phyloP scores from a whole-genome alignment of 2,888 invertebrate species.

The Leucophenga maculata region DNA sequence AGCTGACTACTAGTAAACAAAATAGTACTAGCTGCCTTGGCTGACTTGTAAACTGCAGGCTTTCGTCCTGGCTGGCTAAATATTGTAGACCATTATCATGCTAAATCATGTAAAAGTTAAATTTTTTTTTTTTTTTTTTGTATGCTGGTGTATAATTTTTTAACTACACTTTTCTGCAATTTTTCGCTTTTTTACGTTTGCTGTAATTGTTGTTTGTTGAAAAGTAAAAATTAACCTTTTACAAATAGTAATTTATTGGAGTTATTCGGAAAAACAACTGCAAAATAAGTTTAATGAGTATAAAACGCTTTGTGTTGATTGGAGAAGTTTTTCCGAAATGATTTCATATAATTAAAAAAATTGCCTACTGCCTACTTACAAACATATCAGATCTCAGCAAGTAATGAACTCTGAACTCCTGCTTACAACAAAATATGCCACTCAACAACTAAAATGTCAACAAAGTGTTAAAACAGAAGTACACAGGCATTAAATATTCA shows the following conservation, averaged over 20 bases:
- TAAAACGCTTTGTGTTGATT: constrained; percentile 39
- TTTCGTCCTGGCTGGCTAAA: no score
- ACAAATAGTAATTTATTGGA: constrained; percentile 65
- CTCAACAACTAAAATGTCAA: constrained; percentile 35
- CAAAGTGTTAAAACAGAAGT: constrained; percentile 62
- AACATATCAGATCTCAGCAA: not conserved
- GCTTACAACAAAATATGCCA: constrained; percentile 37
- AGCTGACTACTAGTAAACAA: not conserved
- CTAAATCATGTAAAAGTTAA: no score
- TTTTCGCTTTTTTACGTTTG: constrained; percentile 40
- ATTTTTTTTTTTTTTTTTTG: not conserved
- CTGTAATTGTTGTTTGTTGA: constrained; percentile 38
- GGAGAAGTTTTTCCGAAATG: no score
- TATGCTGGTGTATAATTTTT: constrained; percentile 1
- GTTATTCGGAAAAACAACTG: not conserved
- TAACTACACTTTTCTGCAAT: constrained; percentile 37
- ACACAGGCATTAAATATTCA: constrained; percentile 61
- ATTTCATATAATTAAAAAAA: not conserved
- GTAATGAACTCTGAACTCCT: constrained; percentile 10
- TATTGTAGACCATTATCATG: no score
- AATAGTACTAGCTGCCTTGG: no score
- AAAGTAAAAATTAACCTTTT: constrained; percentile 62
- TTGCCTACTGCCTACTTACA: not conserved
- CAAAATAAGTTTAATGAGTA: constrained; percentile 56
- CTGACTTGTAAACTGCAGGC: no score